These are phyloP conservation scores for Drosophila lutescens DNA, from an alignment of 2,888 invertebrate species.

Conservation along the genomic window DNA sequence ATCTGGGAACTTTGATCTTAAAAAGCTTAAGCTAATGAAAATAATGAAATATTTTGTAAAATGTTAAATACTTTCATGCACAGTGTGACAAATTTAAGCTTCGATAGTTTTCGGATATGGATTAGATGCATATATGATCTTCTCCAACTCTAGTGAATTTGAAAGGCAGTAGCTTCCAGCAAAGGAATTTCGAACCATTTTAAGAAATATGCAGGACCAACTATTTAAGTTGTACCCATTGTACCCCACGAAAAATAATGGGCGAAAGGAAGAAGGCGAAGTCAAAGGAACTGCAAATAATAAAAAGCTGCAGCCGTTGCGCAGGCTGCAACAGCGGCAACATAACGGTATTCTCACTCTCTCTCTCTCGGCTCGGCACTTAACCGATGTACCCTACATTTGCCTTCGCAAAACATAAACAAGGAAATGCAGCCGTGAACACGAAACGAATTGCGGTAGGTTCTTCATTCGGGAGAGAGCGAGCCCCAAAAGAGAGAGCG, in stretches of 20 bases:
- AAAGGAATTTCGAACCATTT: too few species aligned
- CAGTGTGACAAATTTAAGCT: too few species aligned
- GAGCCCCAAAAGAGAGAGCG: constrained; percentile 3
- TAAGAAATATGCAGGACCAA: not conserved
- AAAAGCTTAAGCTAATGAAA: too few species aligned
- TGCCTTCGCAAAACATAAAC: constrained; percentile 66
- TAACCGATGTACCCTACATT: constrained; percentile 75
- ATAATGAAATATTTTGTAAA: too few species aligned
- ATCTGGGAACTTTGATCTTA: too few species aligned
- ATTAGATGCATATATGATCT: too few species aligned
- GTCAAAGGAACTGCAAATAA: constrained; percentile 36
- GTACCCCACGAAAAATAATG: constrained; percentile 19
- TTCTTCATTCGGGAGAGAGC: constrained; percentile 48
- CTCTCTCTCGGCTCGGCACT: constrained; percentile 36
- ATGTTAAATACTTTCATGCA: too few species aligned
- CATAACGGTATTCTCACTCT: constrained; percentile 47
- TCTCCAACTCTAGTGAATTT: too few species aligned
- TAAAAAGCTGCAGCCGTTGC: constrained; percentile 62
- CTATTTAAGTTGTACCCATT: constrained; percentile 9
- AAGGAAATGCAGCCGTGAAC: constrained; percentile 75
- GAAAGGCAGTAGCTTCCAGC: too few species aligned
- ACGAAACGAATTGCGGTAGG: constrained; percentile 75
- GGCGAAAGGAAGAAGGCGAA: constrained; percentile 6
- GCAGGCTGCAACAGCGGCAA: constrained; percentile 64
- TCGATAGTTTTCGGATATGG: too few species aligned